These are phyloP conservation scores for Lissonota sp. DNA, from an alignment of 2,888 invertebrate genomes.

Conservation along the genomic window DNA sequence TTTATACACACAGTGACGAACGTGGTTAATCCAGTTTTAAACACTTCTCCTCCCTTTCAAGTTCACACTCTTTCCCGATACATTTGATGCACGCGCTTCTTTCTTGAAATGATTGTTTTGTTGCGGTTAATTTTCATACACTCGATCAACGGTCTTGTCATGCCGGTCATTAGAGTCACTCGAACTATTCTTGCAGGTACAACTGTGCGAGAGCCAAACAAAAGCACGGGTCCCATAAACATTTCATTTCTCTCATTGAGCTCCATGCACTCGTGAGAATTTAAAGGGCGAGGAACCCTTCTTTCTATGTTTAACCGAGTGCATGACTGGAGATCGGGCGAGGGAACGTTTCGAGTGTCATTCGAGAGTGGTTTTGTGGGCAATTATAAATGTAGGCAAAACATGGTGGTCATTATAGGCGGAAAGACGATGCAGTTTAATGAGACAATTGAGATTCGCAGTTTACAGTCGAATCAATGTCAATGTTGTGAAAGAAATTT, in stretches of 20 bases:
- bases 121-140: constrained; percentile 45
- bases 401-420: constrained; percentile 80
- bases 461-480: too few species aligned
- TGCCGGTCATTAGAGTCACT: constrained; percentile 60
- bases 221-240: not conserved
- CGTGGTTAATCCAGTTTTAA: constrained; percentile 46
- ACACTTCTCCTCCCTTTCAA: constrained; percentile 55
- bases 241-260: constrained; percentile 20
- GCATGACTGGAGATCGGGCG: not conserved
- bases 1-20: constrained; percentile 68
- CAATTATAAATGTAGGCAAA: constrained; percentile 75
- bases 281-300: not conserved
- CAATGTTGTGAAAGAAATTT: too few species aligned
- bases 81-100: constrained; percentile 55
- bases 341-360: constrained; percentile 31
- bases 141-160: constrained; percentile 39
- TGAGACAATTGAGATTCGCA: constrained; percentile 6
- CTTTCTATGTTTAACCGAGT: constrained; percentile 1
- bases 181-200: constrained; percentile 12
- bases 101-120: constrained; percentile 56
- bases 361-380: constrained; percentile 68
- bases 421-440: constrained; percentile 23
- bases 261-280: constrained; percentile 8
- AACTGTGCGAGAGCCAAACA: constrained; percentile 7
- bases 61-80: constrained; percentile 17